These are phyloP conservation scores for Psammodynastes pulverulentus DNA, from an alignment of 2,113 vertebrate genomes.

Conservation along the genomic window DNA sequence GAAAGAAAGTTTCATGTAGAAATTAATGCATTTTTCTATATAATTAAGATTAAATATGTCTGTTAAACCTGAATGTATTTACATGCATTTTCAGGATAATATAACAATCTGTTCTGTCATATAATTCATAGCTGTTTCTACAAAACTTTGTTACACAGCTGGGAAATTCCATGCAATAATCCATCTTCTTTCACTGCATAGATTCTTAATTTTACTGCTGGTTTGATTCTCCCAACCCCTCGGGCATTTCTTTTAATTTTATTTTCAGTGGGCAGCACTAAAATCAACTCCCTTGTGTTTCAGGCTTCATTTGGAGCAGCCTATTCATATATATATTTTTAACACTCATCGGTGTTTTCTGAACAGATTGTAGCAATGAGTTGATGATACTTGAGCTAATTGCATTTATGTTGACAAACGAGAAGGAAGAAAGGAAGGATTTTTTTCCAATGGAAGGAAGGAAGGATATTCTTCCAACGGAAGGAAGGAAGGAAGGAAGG, in stretches of 20 bases:
- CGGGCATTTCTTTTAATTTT: conserved; percentile 32
- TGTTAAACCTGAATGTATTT: neutral
- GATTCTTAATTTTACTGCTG: conserved; percentile 20
- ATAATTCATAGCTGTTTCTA: neutral
- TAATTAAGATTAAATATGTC: neutral
- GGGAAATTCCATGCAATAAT: neutral
- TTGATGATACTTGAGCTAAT: conserved; percentile 78
- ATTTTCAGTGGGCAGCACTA: conserved; percentile 22
- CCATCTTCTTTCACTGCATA: conserved; percentile 5
- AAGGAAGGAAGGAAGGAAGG: conserved; percentile 31
- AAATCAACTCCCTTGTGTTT: conserved; percentile 53
- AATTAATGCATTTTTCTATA: neutral
- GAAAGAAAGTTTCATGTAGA: no score
- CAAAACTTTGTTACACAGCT: neutral
- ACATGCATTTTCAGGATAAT: neutral
- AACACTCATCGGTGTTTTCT: conserved; percentile 69
- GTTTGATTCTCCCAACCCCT: neutral
- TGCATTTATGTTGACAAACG: conserved; percentile 78
- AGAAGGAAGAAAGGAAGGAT: conserved; percentile 37
- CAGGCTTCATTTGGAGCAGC: conserved; percentile 43
- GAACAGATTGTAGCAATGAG: conserved; percentile 75
- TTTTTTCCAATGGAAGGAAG: neutral
- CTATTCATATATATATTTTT: conserved; percentile 63
- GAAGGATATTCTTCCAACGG: neutral
- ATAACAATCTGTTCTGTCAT: neutral